Evolutionary conservation across 2,797 vertebrate species (phyloP).

Genomic region (Sebastolobus alascanus): DNA sequence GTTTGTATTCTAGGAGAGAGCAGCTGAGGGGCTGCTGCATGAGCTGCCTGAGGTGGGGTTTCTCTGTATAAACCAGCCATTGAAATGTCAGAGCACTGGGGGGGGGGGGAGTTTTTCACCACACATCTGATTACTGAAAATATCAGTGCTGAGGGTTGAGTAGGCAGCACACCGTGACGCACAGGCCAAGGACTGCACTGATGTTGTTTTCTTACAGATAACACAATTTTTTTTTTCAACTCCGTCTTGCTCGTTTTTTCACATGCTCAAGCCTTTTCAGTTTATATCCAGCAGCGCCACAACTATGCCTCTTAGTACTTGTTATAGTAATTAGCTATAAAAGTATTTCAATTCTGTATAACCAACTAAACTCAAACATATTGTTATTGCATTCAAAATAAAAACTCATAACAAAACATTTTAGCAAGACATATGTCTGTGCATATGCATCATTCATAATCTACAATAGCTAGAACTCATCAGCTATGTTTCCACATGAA

Average conservation of each 20-base stretch:
- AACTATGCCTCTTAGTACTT: too few relatives aligned
- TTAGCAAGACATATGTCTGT: not conserved
- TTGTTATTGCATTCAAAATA: not conserved
- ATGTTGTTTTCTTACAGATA: not conserved
- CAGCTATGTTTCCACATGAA: not conserved
- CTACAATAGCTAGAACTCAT: not conserved
- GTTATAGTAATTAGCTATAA: too few relatives aligned
- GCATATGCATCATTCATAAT: not conserved
- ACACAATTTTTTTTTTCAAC: not conserved
- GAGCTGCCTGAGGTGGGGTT: slow-evolving; percentile 25
- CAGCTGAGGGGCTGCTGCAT: slow-evolving; percentile 27
- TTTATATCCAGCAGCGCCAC: not conserved
- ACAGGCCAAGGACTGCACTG: not conserved
- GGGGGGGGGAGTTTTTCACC: slow-evolving; percentile 32
- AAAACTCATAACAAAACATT: not conserved
- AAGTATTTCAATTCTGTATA: too few relatives aligned
- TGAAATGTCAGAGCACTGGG: slow-evolving; percentile 67
- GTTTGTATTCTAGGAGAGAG: slow-evolving; percentile 20
- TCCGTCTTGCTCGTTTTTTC: not conserved
- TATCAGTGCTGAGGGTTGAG: slow-evolving; percentile 42
- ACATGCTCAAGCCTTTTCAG: not conserved
- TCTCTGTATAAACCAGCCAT: slow-evolving; percentile 41
- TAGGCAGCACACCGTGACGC: slow-evolving; percentile 8
- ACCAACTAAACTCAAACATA: not conserved
- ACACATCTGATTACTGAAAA: slow-evolving; percentile 61